Evolutionary conservation across 2,113 vertebrate genomes (phyloP), one percentile per base, ranked within the genome.

Genomic region (Cinclus cinclus): DNA sequence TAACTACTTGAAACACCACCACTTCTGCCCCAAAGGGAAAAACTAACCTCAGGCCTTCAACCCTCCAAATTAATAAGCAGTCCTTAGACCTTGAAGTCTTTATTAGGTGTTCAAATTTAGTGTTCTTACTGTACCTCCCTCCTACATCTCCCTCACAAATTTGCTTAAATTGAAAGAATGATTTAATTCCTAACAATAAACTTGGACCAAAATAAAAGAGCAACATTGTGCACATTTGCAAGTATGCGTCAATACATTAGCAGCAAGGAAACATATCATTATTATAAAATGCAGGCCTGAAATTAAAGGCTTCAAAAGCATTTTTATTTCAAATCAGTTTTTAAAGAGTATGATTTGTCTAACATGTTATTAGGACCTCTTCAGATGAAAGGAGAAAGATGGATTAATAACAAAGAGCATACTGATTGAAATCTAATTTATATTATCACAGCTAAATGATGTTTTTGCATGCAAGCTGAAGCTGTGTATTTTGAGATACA

Each of bases 391-490:
- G 59, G 47, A 81, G 65, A 94, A 94, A 96, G 97, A 87, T 92
- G 47, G 85, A 97, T 97, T 97, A 97, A 96, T 90, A 96, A 92
- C 73, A 92, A 95, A 95, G 63, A 90, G 13, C 56, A 79, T n/a
- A 92, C 90, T 96, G 95, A 97, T 95, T 97, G 94, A 97, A 97
- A 95, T 84, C 41, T 81, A 96, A 97, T 97, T 97, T 97, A 86
- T 96, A 83, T 97, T 95, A 94, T 96, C 83, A 82, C 50, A 95
- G 75, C 37, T 96, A 94, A 98, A 79, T 91, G 8, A 42, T 85
- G 50, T 59, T 96, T 96, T 92, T 89, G 41, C 81, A 50, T 86
- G 60, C 30, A 91, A 90, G 64, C 65, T 79, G 53, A 41, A 90
- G 79, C 83, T 64, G 33, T n/a, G 30, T n/a, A 55, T 79, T 94